Conservation (phyloP, 2,113 vertebrate genomes). For the Eclectus roratus region DNA sequence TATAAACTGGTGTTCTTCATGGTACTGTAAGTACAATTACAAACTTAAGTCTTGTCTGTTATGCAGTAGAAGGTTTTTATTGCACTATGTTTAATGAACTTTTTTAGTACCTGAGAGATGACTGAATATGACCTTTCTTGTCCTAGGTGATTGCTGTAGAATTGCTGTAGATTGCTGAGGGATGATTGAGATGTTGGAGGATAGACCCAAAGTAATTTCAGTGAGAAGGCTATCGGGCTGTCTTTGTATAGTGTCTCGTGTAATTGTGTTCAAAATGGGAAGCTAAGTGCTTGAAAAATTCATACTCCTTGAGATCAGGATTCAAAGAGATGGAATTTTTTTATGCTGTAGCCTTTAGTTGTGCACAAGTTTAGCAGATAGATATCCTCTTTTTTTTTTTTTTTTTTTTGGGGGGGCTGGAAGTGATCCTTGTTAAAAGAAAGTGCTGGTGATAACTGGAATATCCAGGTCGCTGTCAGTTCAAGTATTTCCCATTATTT, state of each 20-base stretch:
- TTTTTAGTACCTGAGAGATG: neutral
- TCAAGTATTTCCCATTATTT: slow-evolving; percentile 27
- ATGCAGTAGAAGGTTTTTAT: neutral
- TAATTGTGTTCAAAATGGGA: neutral
- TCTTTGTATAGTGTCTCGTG: neutral
- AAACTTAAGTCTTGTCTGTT: neutral
- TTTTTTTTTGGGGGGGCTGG: neutral
- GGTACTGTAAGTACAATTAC: neutral
- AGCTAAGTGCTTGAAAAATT: neutral
- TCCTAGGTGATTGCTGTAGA: neutral
- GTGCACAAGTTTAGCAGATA: neutral
- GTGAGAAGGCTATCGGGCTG: neutral
- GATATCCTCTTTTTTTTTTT: neutral
- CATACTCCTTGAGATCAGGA: neutral
- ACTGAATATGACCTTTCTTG: neutral
- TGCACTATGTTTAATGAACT: neutral
- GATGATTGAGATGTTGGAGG: neutral
- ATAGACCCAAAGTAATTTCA: neutral
- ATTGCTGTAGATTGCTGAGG: neutral
- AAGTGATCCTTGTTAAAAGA: neutral
- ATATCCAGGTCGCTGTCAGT: neutral
- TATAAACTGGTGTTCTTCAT: neutral
- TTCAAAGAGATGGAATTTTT: neutral
- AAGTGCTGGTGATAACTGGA: neutral
- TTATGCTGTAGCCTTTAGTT: neutral